Base-by-base conservation (phyloP, 2,888 invertebrate species). In the Leptura quadrifasciata region DNA sequence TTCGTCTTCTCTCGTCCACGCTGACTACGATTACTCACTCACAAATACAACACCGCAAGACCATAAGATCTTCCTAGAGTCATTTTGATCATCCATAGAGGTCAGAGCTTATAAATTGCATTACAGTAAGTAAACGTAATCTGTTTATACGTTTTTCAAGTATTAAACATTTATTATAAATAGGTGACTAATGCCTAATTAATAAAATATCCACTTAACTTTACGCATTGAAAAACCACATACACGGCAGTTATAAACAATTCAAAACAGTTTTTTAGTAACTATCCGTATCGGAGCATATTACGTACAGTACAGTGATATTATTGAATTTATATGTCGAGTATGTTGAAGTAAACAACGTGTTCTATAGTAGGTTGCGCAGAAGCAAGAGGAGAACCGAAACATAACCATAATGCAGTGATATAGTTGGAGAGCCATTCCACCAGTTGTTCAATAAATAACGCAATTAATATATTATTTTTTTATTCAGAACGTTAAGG, bases 1-100 rank as follows among this genome's bases (percentile, higher is more conserved):
- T 71, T 61, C 71, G 71, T 52, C 61, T 71, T 71, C 69, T 12
- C 35, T 58, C 69, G 69, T 54, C 31, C 69, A 47, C 58, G 69
- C n/a, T 27, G 68, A 31, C 20, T 20, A 47, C 60, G 70, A 70
- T 70, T 39, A 61, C 60, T 61, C 71, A 61, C 60, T 61, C 71
- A 71, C 61, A 71, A 52, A 57, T 60, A 58, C 63, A 35, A 21
- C 35, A 35, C 35, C 31, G 35, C 35, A 35, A 17, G 35, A 18
- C 5, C 35, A 47, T 47, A 47, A 15, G 15, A n/a, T 47, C 47
- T n/a, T 47, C 47, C n/a, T 47, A n/a, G n/a, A 47, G 3, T 17
- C 5, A 47, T 47, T 47, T 47, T n/a, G 47, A 47, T 47, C 47
- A 47, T 47, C 47, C 39, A 6, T 47, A n/a, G n/a, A 47, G 47